Evolutionary conservation across 2,888 invertebrate genomes (phyloP), one percentile per base, ranked within the genome.

Genomic region (Aleiodes leptofemur): DNA sequence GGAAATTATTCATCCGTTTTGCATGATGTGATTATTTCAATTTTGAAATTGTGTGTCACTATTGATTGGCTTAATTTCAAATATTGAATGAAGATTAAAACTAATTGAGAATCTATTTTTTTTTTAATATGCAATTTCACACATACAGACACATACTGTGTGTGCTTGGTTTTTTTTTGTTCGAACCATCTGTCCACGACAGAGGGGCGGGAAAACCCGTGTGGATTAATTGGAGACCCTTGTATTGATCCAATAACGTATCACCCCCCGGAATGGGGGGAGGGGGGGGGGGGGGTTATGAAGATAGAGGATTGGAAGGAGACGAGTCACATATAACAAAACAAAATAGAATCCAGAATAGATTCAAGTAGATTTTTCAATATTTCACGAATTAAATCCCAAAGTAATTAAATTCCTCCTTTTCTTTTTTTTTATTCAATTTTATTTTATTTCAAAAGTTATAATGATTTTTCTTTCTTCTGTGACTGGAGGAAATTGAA

Each of bases 201-300:
- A 8, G 11, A 11, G 43, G 86, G 83, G 84, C 80, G 80, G 76
- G 43, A 14, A 76, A 81, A 81, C 85, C 83, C 86, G 82, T 77
- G 82, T 80, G 82, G 86, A 86, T 86, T 86, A 86, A 86, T 86
- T 85, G 86, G 83, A 85, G 84, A 82, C 83, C 82, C 81, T 81
- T 79, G 86, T 86, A 86, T 86, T 85, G 86, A 86, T 86, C 86
- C 84, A 83, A 85, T 86, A 86, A 86, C 83, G 80, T 80, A 79
- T 75, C 74, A 78, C 75, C 72, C 43, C 38, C 38, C 38, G 4
- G 23, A 23, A 23, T 23, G 23, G 23, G 23, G 23, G 23, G 23
- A 2, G 23, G 23, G 23, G 23, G 23, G 23, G 23, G 23, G 9
- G 43, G 43, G 78, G 73, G 79, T 70, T 79, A 78, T 79, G 69